These are phyloP conservation scores for Pitta sordida DNA, from an alignment of 2,113 vertebrate genomes.

Conservation along the genomic window DNA sequence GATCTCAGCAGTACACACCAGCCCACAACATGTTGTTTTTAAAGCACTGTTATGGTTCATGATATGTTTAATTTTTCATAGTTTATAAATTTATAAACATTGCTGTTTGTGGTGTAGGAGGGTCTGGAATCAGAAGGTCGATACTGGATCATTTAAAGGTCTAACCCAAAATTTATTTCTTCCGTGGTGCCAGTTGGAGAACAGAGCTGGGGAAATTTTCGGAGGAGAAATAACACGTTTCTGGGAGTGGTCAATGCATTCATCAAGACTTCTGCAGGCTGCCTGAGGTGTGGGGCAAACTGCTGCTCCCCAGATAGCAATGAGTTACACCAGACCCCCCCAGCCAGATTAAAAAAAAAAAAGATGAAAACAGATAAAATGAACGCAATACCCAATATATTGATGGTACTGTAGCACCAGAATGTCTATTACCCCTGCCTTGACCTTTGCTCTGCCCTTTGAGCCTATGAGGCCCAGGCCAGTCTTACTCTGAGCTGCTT, in stretches of 20 bases:
- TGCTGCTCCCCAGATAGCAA: background rate
- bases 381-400: background rate
- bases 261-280: background rate
- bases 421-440: background rate
- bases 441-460: background rate
- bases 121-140: conserved; percentile 15
- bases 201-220: background rate
- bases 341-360: background rate
- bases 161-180: background rate
- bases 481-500: background rate
- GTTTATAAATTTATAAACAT: conserved; percentile 57
- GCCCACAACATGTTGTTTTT: background rate
- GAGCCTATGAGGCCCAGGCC: fast-evolving
- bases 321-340: background rate
- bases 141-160: conserved; percentile 9
- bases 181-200: background rate
- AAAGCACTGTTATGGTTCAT: background rate
- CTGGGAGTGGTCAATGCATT: background rate
- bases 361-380: background rate
- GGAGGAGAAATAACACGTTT: background rate
- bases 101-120: background rate
- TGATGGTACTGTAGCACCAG: background rate
- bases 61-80: conserved; percentile 57
- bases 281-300: background rate
- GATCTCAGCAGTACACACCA: background rate